Conservation (phyloP, 2,113 vertebrate genomes). For the Elephas maximus region DNA sequence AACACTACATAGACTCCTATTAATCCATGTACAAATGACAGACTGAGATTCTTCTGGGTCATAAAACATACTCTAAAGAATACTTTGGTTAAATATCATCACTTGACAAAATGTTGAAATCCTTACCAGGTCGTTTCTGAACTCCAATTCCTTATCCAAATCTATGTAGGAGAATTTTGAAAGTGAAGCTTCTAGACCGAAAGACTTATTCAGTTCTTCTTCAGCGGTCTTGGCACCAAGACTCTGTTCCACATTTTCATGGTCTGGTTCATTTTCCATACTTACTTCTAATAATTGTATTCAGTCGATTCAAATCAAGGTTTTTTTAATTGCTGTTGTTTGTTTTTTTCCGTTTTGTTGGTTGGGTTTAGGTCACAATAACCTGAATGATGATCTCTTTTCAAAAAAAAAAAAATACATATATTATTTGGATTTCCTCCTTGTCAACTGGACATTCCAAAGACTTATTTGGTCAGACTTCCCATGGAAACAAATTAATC, state of each 20-base stretch:
- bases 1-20: background rate
- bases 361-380: conserved; percentile 14
- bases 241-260: conserved; percentile 77
- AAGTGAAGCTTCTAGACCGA: conserved; percentile 80
- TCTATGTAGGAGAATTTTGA: conserved; percentile 85
- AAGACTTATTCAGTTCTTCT: conserved; percentile 84
- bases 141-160: conserved; percentile 86
- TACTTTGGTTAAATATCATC: background rate
- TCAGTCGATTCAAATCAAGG: conserved; percentile 36
- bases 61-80: conserved; percentile 20
- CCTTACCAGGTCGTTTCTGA: conserved; percentile 86
- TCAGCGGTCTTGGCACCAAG: conserved; percentile 60
- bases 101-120: conserved; percentile 5
- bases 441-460: conserved; percentile 13
- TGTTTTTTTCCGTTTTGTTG: conserved; percentile 22
- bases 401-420: background rate
- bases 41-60: background rate
- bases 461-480: conserved; percentile 37
- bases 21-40: background rate
- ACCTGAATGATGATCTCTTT: conserved; percentile 50
- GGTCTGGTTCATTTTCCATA: conserved; percentile 83
- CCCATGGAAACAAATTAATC: background rate
- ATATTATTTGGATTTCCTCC: conserved; percentile 36
- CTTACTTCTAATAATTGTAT: conserved; percentile 53
- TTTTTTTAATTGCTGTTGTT: background rate